phyloP scores from a whole-genome alignment of 2,797 vertebrate species.

The Anguilla megastoma region DNA sequence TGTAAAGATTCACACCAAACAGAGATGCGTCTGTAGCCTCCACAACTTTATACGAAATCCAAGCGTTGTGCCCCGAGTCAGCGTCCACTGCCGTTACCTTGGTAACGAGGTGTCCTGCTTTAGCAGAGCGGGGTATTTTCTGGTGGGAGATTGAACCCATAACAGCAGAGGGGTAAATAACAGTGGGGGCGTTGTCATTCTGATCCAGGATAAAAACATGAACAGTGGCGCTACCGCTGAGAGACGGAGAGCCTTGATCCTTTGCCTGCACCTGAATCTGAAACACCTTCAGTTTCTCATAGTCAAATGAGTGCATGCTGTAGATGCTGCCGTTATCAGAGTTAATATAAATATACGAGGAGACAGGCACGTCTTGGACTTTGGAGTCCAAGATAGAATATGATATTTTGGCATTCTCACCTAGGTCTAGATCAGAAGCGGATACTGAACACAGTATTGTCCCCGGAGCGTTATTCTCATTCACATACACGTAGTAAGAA shows the following conservation, averaged over 20 bases:
- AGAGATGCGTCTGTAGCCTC: constrained; percentile 48
- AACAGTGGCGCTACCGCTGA: constrained; percentile 66
- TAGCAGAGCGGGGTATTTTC: constrained; percentile 53
- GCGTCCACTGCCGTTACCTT: constrained; percentile 49
- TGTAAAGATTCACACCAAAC: constrained; percentile 59
- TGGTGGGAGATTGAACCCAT: constrained; percentile 62
- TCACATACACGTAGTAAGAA: constrained; percentile 48
- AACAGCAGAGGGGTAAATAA: constrained; percentile 60
- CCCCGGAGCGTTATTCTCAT: constrained; percentile 57
- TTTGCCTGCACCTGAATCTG: constrained; percentile 57
- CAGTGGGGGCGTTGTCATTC: constrained; percentile 64
- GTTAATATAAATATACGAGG: constrained; percentile 59
- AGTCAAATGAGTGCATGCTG: constrained; percentile 61
- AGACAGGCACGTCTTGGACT: constrained; percentile 45
- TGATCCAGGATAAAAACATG: constrained; percentile 64
- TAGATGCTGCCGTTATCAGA: constrained; percentile 59
- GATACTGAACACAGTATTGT: constrained; percentile 50
- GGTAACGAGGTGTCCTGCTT: constrained; percentile 44
- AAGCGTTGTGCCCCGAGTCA: constrained; percentile 48
- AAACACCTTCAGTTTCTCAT: constrained; percentile 58
- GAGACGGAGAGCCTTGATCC: constrained; percentile 58
- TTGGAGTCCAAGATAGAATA: constrained; percentile 55
- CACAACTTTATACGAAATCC: constrained; percentile 45
- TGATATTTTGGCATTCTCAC: constrained; percentile 53
- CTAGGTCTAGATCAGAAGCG: constrained; percentile 57